Evolutionary conservation across 2,888 invertebrate species (phyloP), one percentile per base, ranked within the genome.

Genomic region (Toxonevra muliebris): DNA sequence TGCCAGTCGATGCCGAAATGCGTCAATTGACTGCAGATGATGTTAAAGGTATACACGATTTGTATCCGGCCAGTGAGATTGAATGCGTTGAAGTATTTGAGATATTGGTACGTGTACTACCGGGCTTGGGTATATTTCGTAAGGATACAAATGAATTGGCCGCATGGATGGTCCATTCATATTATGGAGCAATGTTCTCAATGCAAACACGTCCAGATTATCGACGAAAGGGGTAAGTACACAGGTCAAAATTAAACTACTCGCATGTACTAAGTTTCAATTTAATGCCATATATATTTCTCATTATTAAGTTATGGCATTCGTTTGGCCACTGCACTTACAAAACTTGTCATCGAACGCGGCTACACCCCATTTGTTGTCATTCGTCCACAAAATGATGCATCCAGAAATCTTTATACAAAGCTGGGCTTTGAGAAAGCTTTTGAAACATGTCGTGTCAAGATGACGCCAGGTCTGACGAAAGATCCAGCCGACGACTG

Each of bases 131-230:
- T 48, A 90, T 94, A 72, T 94, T 94, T 85, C 90, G 88, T 79
- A 75, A 82, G 77, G 81, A 84, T 74, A 88, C 88, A 65, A 92
- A 92, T 61, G 89, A 91, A 77, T 86, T 94, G 73, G 94, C 93
- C 45, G 94, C 94, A 40, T 94, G 94, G 94, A 94, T 94, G 94
- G 92, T 94, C 59, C 94, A 94, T 84, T 93, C 93, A 19, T 94
- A 94, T 86, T 94, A 94, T 85, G 94, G 94, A 30, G 94, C 94
- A 71, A 94, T 94, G 94, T 94, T 94, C 87, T 94, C 94, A 61
- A 94, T 94, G 94, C 94, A 94, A 86, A 94, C 94, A 67, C 89
- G 90, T 79, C 92, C 92, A 61, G 91, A 92, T 83, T 90, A 90
- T 84, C 89, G 92, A 72, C 87, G 89, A 76, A 91, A 91, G 86